A percentile compares a stretch with the other conserved stretches of the same genome.
Conservation (phyloP, 92 coral and sea anemone genomes). For the Actinernus sp. region DNA sequence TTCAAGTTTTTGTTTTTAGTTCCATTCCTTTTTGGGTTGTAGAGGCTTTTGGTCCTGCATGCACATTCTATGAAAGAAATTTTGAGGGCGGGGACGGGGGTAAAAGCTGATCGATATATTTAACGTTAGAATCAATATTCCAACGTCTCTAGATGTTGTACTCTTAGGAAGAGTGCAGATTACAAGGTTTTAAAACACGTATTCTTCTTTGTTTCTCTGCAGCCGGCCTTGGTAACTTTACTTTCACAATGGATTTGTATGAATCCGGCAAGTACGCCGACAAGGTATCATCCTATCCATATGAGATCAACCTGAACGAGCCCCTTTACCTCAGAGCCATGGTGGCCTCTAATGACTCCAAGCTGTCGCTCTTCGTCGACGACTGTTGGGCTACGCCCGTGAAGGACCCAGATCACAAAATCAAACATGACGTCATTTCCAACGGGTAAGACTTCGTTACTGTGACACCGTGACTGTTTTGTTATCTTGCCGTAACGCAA, state of each 20-base stretch:
- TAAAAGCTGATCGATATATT: too few relatives aligned
- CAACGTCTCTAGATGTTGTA: too few relatives aligned
- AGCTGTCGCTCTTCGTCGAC: slow-evolving; percentile 64
- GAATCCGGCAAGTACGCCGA: slow-evolving; percentile 44
- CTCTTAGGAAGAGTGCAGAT: too few relatives aligned
- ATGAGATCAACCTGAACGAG: slow-evolving; percentile 34
- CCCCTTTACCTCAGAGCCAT: slow-evolving; percentile 40
- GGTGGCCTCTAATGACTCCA: slow-evolving; percentile 71
- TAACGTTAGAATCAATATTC: too few relatives aligned
- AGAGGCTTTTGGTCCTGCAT: too few relatives aligned
- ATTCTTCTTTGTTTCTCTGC: background rate
- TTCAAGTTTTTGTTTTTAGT: too few relatives aligned
- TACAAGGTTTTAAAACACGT: background rate
- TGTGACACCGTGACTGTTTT: background rate
- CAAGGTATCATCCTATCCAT: slow-evolving; percentile 41
- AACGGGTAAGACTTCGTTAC: slow-evolving; percentile 57
- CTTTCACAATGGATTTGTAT: slow-evolving; percentile 77
- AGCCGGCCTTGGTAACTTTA: slow-evolving; percentile 84
- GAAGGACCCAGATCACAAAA: slow-evolving; percentile 18
- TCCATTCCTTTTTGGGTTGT: too few relatives aligned
- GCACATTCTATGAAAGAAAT: too few relatives aligned
- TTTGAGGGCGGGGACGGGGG: too few relatives aligned
- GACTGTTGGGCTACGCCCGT: slow-evolving; percentile 76
- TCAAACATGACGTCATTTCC: slow-evolving; percentile 19
- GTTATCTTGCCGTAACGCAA: background rate